Percentiles rank a stretch among this genome's conserved stretches.
These are phyloP conservation scores for Tachuris rubrigastra DNA, from an alignment of 2,113 vertebrate species.

Conservation along the genomic window DNA sequence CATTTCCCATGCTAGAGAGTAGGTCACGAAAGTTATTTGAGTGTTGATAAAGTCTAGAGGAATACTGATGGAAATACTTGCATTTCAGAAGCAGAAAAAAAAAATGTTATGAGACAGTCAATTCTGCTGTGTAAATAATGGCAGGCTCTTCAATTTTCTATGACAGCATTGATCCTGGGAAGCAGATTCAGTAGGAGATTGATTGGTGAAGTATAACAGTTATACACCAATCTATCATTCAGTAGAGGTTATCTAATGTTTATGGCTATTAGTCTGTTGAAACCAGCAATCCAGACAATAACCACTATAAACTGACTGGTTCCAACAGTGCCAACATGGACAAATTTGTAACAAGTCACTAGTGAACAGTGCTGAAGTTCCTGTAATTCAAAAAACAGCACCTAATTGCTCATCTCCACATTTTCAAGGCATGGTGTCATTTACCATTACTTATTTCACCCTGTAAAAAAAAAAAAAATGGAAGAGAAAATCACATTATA, in stretches of 20 bases:
- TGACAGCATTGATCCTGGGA: not conserved
- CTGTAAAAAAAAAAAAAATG: not conserved
- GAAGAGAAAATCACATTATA: not conserved
- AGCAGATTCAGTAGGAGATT: not conserved
- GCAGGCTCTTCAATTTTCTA: not conserved
- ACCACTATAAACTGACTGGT: not conserved
- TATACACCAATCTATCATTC: not conserved
- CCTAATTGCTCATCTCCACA: not conserved
- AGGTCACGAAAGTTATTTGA: not conserved
- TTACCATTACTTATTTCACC: not conserved
- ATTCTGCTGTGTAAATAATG: not conserved
- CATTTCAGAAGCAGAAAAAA: not conserved
- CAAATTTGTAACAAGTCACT: not conserved
- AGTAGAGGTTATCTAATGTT: not conserved
- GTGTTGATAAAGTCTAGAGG: not conserved
- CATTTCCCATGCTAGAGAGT: not conserved
- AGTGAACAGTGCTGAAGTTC: not conserved
- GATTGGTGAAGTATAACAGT: not conserved
- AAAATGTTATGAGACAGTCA: not conserved
- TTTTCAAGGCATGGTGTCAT: not conserved
- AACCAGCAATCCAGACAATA: not conserved
- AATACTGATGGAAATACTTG: not conserved
- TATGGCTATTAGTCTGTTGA: not conserved
- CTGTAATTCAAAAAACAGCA: not conserved
- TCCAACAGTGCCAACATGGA: not conserved